These are phyloP conservation scores for Odocoileus hemionus DNA, from an alignment of 2,113 vertebrate species.

Conservation along the genomic window DNA sequence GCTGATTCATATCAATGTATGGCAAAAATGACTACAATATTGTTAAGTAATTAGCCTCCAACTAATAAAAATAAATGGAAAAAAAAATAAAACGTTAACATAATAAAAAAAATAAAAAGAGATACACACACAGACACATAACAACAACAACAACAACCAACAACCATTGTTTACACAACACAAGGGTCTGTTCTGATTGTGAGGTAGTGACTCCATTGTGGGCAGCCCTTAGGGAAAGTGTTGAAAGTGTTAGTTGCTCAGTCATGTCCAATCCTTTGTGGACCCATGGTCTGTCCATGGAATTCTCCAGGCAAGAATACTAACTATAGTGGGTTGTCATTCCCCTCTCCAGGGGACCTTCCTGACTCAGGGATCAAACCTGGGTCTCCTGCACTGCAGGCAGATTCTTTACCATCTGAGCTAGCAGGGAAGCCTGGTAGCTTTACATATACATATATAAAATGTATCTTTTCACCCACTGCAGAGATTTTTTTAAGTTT, in stretches of 20 bases:
- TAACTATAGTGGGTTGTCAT: not conserved
- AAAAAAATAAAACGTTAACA: no score
- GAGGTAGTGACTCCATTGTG: not conserved
- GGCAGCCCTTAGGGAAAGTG: not conserved
- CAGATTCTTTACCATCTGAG: not conserved
- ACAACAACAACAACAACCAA: not conserved
- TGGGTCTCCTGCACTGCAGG: not conserved
- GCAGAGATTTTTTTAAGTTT: not conserved
- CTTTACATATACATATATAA: not conserved
- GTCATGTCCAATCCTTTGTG: rapidly evolving
- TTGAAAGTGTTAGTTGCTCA: not conserved
- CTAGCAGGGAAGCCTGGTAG: not conserved
- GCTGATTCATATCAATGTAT: no score
- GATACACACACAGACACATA: not conserved
- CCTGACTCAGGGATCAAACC: not conserved
- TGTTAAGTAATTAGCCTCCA: no score
- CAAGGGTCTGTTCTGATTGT: not conserved
- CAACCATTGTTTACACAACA: not conserved
- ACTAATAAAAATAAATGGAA: no score
- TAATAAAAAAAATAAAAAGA: not conserved
- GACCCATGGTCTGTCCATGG: not conserved
- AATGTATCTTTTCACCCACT: not conserved
- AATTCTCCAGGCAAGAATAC: not conserved
- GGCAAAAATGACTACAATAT: no score
- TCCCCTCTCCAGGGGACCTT: not conserved